Evolutionary conservation across 2,888 invertebrate genomes (phyloP).

Genomic region (Amiota minor): DNA sequence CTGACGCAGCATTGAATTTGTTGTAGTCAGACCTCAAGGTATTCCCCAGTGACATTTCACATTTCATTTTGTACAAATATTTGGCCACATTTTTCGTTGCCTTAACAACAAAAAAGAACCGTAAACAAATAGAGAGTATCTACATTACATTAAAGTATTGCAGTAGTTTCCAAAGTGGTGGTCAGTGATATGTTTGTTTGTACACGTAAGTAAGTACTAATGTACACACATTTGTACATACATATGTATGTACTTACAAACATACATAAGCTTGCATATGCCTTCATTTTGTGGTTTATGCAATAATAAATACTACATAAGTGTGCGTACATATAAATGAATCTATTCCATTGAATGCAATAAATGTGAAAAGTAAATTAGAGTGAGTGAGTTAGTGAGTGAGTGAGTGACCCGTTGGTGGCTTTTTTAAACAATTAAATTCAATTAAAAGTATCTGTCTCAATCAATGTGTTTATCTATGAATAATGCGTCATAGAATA

Average conservation of each 20-base stretch:
- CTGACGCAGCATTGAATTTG: constrained; percentile 11
- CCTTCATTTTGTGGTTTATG: constrained; percentile 19
- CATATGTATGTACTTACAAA: constrained; percentile 2
- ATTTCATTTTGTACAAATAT: not conserved
- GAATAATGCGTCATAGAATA: not conserved
- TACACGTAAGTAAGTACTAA: not conserved
- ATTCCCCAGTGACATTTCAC: constrained; percentile 9
- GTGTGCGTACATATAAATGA: not conserved
- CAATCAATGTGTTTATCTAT: not conserved
- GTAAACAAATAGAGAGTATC: constrained; percentile 17
- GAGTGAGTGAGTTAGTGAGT: not conserved
- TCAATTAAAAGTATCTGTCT: constrained; percentile 16
- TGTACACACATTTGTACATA: not conserved
- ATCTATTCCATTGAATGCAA: not conserved
- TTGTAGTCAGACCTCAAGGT: not conserved
- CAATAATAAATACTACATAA: too few species aligned
- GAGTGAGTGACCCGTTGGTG: constrained; percentile 16
- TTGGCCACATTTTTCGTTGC: constrained; percentile 19
- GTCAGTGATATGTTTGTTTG: not conserved
- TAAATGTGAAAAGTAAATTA: not conserved
- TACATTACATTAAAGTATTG: not conserved
- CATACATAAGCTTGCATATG: not conserved
- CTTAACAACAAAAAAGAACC: constrained; percentile 23
- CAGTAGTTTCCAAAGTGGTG: too few species aligned
- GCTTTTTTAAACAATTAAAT: constrained; percentile 12